These are phyloP conservation scores for Macrobrachium nipponense DNA, from an alignment of 1,140 invertebrate species.

Conservation along the genomic window DNA sequence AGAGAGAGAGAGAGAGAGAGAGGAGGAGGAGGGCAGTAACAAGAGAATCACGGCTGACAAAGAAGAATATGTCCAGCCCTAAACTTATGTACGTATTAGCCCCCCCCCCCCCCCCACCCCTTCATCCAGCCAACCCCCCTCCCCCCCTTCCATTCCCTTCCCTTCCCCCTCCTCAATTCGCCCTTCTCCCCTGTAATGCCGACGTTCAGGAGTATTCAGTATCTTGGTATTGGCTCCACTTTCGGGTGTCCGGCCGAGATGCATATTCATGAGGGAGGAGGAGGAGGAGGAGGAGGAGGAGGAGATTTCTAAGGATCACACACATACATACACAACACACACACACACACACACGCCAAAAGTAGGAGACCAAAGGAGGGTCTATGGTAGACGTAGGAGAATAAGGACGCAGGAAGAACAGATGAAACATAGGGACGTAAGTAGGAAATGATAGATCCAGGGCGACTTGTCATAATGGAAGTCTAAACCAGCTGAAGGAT, in stretches of 20 bases:
- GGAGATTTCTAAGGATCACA: neutral
- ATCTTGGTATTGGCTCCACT: too few relatives aligned
- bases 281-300: constrained; percentile 22
- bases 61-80: neutral
- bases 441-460: too few relatives aligned
- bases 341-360: too few relatives aligned
- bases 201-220: too few relatives aligned
- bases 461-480: too few relatives aligned
- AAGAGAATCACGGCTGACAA: constrained; percentile 16
- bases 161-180: neutral
- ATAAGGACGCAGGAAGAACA: neutral
- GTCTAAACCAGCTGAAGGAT: too few relatives aligned
- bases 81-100: neutral
- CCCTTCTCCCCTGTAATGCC: neutral
- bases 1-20: constrained; percentile 29
- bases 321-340: neutral
- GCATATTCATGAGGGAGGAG: neutral
- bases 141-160: neutral
- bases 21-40: neutral
- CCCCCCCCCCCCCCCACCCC: neutral
- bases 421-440: too few relatives aligned
- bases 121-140: neutral
- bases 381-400: too few relatives aligned
- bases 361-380: neutral
- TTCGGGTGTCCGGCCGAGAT: too few relatives aligned